phyloP scores from a whole-genome alignment of 2,888 invertebrate species.

The Lasioglossum oenotherae region DNA sequence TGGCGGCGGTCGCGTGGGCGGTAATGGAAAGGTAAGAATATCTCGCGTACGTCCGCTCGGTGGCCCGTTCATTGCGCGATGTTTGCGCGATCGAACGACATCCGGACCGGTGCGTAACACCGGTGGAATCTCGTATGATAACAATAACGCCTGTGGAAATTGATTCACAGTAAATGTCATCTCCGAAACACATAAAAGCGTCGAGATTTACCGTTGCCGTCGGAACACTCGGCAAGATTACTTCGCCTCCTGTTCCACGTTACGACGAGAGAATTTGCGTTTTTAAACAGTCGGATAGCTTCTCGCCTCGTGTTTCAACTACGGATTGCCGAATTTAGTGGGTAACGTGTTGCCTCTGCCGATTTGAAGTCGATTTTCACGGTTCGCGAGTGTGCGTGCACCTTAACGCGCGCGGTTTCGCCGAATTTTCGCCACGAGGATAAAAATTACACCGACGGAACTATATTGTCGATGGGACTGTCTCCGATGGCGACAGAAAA shows the following conservation, averaged over 20 bases:
- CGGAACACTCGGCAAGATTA: not conserved
- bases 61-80: not conserved
- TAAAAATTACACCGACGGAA: not conserved
- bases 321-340: not conserved
- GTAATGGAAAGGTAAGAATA: slow-evolving; percentile 63
- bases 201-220: not conserved
- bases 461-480: no score
- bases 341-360: not conserved
- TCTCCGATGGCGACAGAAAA: no score
- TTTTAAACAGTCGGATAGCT: not conserved
- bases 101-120: slow-evolving; percentile 31
- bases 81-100: slow-evolving; percentile 44
- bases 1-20: slow-evolving; percentile 42
- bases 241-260: not conserved
- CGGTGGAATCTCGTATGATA: slow-evolving; percentile 15
- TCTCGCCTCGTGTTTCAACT: not conserved
- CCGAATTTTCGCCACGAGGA: not conserved
- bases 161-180: slow-evolving; percentile 18
- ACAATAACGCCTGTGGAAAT: not conserved
- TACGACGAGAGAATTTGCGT: not conserved
- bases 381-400: not conserved
- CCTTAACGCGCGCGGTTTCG: not conserved
- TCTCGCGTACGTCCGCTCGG: slow-evolving; percentile 21
- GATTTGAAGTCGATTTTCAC: not conserved
- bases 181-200: not conserved